Base-by-base conservation (phyloP, 2,888 invertebrate genomes). In the Drosophila kuntzei region DNA sequence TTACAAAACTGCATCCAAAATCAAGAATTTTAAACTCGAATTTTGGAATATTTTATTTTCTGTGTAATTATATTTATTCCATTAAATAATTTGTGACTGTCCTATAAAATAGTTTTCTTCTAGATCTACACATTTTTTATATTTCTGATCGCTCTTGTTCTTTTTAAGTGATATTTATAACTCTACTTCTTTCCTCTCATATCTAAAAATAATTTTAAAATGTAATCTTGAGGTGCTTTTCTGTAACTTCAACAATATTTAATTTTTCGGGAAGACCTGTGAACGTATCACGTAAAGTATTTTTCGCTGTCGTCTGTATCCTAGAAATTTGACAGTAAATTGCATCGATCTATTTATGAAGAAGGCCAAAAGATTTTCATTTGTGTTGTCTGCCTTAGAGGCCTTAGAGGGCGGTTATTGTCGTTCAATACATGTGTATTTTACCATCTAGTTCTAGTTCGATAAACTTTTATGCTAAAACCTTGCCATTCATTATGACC, bases 391-490 rank as follows among this genome's bases (percentile, higher is more conserved):
- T 63, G 41, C 36, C 27, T 20, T 14, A 16, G 37, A 47, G n/a
- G 12, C 14, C 29, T 37, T 32, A 41, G 41, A 7, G 54, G 44
- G 50, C 41, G 57, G 12, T 51, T 63, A 27, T 43, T 59, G 63
- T 25, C 49, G 50, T 55, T 43, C 47, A 44, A 65, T 78, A 57
- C 36, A 59, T 69, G n/a, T 50, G 37, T 68, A 49, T 43, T 59
- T 62, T 61, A 69, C 58, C 63, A 57, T 74, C 61, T 61, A 41
- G 66, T 49, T 65, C 54, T 85, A 74, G 85, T 85, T 87, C 83
- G 87, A 85, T 87, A 84, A 84, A 87, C 87, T 85, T 84, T 84
- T 87, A 84, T 87, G 85, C 78, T 87, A 81, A 83, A 85, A 78
- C 82, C 78, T 66, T 72, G 78, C 53, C 82, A 49, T 78, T 79